These are phyloP conservation scores for Amphiprion percula DNA, from an alignment of 2,113 vertebrate genomes.

Conservation along the genomic window DNA sequence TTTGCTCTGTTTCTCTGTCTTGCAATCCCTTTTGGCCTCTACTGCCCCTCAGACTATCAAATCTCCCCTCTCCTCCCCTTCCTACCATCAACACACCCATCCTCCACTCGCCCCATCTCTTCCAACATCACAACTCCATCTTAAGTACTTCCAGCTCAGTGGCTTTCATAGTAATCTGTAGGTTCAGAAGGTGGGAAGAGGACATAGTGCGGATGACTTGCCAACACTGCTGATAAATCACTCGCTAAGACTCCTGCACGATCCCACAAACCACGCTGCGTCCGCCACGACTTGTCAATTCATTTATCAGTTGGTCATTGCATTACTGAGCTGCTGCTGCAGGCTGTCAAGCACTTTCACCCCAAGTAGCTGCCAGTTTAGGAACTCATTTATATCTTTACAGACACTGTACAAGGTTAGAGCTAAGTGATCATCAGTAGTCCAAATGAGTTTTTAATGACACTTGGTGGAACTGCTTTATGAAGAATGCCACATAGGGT, in stretches of 20 bases:
- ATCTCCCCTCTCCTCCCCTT: neutral
- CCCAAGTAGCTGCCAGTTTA: conserved; percentile 31
- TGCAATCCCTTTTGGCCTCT: conserved; percentile 9
- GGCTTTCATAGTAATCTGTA: conserved; percentile 30
- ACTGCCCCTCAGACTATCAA: neutral
- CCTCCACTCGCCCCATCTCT: conserved; percentile 1
- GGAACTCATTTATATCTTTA: conserved; percentile 47
- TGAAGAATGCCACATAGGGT: conserved; percentile 12
- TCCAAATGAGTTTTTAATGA: conserved; percentile 61
- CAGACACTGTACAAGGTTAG: conserved; percentile 36
- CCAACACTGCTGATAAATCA: conserved; percentile 44
- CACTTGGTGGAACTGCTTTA: conserved; percentile 19
- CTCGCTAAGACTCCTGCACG: conserved; percentile 14
- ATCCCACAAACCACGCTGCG: conserved; percentile 17
- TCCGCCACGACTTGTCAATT: conserved; percentile 45
- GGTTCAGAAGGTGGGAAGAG: conserved; percentile 17
- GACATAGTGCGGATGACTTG: neutral
- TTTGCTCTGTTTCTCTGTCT: neutral
- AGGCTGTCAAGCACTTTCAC: conserved; percentile 28
- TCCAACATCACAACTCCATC: conserved; percentile 9
- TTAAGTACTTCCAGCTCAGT: conserved; percentile 36
- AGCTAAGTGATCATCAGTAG: conserved; percentile 30
- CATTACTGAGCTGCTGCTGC: conserved; percentile 22
- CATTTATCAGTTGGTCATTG: conserved; percentile 37
- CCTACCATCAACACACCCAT: neutral